Base-by-base conservation (phyloP, 1,140 invertebrate genomes). In the Dolichoris vasculosae region DNA sequence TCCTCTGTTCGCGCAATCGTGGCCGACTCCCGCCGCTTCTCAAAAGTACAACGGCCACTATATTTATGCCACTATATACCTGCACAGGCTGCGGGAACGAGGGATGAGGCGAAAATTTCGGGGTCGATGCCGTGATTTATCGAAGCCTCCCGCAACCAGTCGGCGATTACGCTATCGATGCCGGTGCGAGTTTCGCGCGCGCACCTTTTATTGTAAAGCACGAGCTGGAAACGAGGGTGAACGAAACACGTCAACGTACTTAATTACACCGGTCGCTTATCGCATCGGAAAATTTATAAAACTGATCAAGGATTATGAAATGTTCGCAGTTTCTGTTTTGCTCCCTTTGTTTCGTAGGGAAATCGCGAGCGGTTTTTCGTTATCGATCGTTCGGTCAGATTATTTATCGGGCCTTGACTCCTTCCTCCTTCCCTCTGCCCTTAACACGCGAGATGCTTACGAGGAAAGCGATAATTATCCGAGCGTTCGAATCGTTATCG, bases 221-320 rank as follows among this genome's bases (percentile, higher is more conserved):
- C 11, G 40, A 30, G 43, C 40, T 64, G n/a, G 20, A 23, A 35
- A 35, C 38, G 9, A 51, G 17, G 30, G 30, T 35, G 64, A 69
- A 69, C 8, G 1, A 35, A 15, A 73, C 11, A 69, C 43, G 63
- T 13, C 43, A 40, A n/a, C 30, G 67, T 26, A 46, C 46, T 73
- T 59, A 82, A 82, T 83, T 63, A 55, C 82, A 59, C n/a, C 51
- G 30, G 40, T 40, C 15, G 51, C 55, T 59, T 83, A 83, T 83
- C 81, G 81, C 8, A 11, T 69, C 35, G 81, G 43, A 20, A 82
- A 73, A 82, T 82, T 82, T 76, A 83, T 23, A 76, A 76, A 83
- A 76, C 69, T 64, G 38, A 83, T 83, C 76, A 59, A 71, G 38
- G 38, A 75, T 63, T 83, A 43, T 30, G 51, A 83, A 82, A 76